phyloP scores from a whole-genome alignment of 2,888 invertebrate genomes.

The Falcaria lacertinaria region DNA sequence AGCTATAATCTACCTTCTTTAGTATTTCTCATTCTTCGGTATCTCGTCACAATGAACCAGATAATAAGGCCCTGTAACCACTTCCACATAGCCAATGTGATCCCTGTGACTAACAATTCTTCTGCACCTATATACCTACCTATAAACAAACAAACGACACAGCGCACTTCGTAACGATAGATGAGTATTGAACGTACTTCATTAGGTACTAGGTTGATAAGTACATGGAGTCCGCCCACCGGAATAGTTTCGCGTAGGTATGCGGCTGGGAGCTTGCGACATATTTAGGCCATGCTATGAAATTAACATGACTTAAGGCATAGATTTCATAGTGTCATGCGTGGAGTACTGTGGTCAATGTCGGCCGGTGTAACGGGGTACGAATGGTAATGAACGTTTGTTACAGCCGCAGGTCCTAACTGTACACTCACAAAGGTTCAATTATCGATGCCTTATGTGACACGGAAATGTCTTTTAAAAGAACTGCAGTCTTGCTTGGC shows the following conservation, averaged over 20 bases:
- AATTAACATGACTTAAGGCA: constrained; percentile 58
- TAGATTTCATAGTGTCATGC: constrained; percentile 32
- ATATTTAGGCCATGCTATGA: constrained; percentile 47
- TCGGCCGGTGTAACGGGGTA: constrained; percentile 42
- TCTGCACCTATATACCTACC: constrained; percentile 48
- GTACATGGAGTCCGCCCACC: constrained; percentile 35
- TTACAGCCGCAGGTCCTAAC: constrained; percentile 34
- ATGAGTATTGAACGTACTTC: constrained; percentile 19
- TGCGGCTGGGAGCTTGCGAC: constrained; percentile 53
- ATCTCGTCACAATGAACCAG: constrained; percentile 21
- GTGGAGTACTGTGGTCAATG: constrained; percentile 56
- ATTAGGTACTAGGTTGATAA: constrained; percentile 33
- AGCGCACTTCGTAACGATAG: constrained; percentile 16
- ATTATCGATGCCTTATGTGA: constrained; percentile 35
- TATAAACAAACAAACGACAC: constrained; percentile 8
- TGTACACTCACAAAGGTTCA: constrained; percentile 34
- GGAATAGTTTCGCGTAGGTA: constrained; percentile 39
- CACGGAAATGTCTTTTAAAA: constrained; percentile 30
- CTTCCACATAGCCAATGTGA: constrained; percentile 54
- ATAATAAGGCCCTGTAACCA: constrained; percentile 43
- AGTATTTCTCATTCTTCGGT: constrained; percentile 10
- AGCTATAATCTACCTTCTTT: neutral
- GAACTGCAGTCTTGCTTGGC: constrained; percentile 16
- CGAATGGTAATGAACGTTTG: constrained; percentile 56
- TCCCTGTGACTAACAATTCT: constrained; percentile 75